phyloP scores from a whole-genome alignment of 2,888 invertebrate species.

The Neoitamus cyanurus region DNA sequence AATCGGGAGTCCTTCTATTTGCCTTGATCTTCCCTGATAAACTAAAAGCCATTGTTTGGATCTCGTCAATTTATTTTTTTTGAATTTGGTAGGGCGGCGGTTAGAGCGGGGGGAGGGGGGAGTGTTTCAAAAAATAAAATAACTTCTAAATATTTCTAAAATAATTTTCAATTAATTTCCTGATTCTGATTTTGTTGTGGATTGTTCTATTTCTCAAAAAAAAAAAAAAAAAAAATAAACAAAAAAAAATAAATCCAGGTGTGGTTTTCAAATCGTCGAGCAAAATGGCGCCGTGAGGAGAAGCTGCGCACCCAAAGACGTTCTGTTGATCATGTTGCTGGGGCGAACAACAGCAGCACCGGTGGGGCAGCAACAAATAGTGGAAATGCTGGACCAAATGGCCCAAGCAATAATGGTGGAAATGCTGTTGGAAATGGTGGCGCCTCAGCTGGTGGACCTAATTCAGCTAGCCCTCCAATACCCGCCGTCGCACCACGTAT shows the following conservation, averaged over 20 bases:
- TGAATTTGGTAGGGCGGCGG: no score
- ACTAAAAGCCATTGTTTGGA: neutral
- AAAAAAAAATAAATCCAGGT: constrained; percentile 67
- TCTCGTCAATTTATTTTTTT: no score
- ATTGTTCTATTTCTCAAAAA: neutral
- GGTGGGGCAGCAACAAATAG: constrained; percentile 37
- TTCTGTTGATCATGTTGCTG: constrained; percentile 59
- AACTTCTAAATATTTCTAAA: neutral
- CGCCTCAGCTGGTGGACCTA: constrained; percentile 56
- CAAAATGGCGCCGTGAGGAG: constrained; percentile 99
- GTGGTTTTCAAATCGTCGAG: constrained; percentile 99
- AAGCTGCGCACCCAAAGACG: constrained; percentile 94
- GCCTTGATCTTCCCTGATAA: neutral
- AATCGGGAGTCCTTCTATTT: neutral
- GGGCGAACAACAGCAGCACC: constrained; percentile 34
- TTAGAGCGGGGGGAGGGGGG: no score
- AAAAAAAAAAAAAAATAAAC: neutral
- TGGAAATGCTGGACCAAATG: constrained; percentile 48
- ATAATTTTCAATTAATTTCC: neutral
- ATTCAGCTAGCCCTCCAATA: constrained; percentile 67
- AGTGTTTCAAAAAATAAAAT: neutral
- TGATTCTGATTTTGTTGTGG: neutral
- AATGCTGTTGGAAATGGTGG: constrained; percentile 68
- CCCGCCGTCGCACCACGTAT: constrained; percentile 72
- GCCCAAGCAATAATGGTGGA: constrained; percentile 57